These are phyloP conservation scores for Tor tambroides DNA, from an alignment of 2,113 vertebrate genomes.

Conservation along the genomic window DNA sequence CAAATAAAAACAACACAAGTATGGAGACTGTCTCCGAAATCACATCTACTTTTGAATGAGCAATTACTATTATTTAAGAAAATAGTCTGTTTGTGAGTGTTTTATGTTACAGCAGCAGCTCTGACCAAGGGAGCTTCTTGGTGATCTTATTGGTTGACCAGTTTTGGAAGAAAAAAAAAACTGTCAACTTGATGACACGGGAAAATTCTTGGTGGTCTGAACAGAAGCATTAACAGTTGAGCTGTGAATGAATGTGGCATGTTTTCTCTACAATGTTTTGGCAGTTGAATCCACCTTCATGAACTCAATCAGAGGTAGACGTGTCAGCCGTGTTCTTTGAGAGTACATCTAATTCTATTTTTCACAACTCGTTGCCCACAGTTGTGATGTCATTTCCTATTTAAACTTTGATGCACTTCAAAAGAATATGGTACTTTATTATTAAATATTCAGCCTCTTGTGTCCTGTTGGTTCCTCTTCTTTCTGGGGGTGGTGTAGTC, in stretches of 20 bases:
- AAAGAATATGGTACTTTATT: neutral
- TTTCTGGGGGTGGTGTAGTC: neutral
- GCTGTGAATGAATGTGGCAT: neutral
- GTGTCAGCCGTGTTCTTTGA: neutral
- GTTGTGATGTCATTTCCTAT: neutral
- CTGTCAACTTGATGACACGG: neutral
- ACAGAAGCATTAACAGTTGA: neutral
- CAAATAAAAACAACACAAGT: neutral
- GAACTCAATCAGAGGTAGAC: conserved; percentile 20
- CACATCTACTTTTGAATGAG: neutral
- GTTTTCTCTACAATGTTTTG: neutral
- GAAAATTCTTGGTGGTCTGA: neutral
- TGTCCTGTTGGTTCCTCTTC: neutral
- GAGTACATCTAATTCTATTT: neutral
- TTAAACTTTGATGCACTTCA: conserved; percentile 14
- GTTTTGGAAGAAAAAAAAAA: neutral
- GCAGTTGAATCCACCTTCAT: conserved; percentile 25
- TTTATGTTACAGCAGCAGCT: neutral
- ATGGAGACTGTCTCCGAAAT: neutral
- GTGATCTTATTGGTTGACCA: too few species aligned
- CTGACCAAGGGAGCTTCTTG: too few species aligned
- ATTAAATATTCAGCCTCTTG: neutral
- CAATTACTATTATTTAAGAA: neutral
- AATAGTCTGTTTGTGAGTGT: neutral
- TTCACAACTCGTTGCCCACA: conserved; percentile 13